Base-by-base conservation (phyloP, 2,888 invertebrate genomes). In the Sipha maydis region DNA sequence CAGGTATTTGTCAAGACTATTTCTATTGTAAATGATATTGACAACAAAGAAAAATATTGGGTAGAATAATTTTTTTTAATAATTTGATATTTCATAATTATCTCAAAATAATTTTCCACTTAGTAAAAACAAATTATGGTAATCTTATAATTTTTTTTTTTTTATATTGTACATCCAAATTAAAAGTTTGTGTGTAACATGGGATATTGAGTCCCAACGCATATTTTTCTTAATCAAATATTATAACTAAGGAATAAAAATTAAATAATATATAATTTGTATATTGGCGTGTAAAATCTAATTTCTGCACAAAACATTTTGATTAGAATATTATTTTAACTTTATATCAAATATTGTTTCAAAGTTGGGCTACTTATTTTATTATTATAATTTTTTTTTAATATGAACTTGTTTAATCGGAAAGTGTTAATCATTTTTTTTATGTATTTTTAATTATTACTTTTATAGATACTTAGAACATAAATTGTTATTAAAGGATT, bases 351-450 rank as follows among this genome's bases (percentile, higher is more conserved):
- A 88, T 80, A 80, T 80, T 88, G 80, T 48, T 48, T 48, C 48
- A 48, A 48, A 48, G 48, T 88, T 82, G 86, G 80, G 80, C 86
- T 88, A 88, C 86, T 88, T 88, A 88, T 88, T 88, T 88, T 88
- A 80, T 75, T 88, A 88, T 71, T 79, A 77, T 86, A 79, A 34
- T 34, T 80, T 84, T 80, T 80, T 80, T 80, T 78, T 34, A 56
- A 79, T 79, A 61, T 28, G 7, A 84, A 85, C 48, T 76, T 41
- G 38, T 80, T 21, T 80, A 38, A 9, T 38, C 61, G 19, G 56
- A 67, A 73, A 56, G 28, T 61, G 4, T 73, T 86, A 71, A 61
- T 75, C 80, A 80, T 86, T 54, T 78, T 34, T 71, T 78, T 69
- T 54, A 86, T 88, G 86, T 88, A 88, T 88, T 80, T 78, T 79